Evolutionary conservation across 2,797 vertebrate genomes (phyloP).

Genomic region (Tarsius wallacei): DNA sequence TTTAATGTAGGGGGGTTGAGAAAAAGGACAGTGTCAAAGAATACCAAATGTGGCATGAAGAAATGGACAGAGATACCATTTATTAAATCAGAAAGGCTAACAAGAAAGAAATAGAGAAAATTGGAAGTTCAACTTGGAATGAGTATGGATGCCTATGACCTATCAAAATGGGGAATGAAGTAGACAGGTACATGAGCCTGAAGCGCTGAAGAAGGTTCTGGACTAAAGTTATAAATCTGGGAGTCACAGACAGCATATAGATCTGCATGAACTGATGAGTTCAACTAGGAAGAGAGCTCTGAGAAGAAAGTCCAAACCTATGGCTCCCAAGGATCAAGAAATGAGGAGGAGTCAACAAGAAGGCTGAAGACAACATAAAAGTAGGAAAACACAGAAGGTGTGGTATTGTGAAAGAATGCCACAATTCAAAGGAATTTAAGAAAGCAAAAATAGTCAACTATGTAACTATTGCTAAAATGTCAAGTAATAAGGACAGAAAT

Average conservation of each 20-base stretch:
- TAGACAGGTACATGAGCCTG: not conserved
- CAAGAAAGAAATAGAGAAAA: conserved; percentile 14
- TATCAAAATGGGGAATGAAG: not conserved
- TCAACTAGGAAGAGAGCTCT: not conserved
- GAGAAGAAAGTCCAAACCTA: not conserved
- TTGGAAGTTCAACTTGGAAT: not conserved
- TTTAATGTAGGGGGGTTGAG: not conserved
- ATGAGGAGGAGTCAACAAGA: not conserved
- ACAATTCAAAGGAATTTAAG: not conserved
- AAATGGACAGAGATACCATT: not conserved
- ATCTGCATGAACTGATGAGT: not conserved
- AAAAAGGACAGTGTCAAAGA: conserved; percentile 13
- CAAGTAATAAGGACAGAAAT: conserved; percentile 22
- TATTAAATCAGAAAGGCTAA: not conserved
- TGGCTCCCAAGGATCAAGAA: not conserved
- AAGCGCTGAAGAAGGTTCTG: not conserved
- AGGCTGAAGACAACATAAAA: not conserved
- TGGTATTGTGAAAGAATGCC: not conserved
- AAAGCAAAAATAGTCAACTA: not conserved
- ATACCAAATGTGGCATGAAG: not conserved
- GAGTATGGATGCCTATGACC: not conserved
- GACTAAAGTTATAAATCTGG: not conserved
- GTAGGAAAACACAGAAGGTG: not conserved
- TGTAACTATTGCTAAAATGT: not conserved
- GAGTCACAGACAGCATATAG: not conserved